Evolutionary conservation across 2,797 vertebrate species (phyloP), one percentile per base, ranked within the genome.

Genomic region (Macroramphosus scolopax): DNA sequence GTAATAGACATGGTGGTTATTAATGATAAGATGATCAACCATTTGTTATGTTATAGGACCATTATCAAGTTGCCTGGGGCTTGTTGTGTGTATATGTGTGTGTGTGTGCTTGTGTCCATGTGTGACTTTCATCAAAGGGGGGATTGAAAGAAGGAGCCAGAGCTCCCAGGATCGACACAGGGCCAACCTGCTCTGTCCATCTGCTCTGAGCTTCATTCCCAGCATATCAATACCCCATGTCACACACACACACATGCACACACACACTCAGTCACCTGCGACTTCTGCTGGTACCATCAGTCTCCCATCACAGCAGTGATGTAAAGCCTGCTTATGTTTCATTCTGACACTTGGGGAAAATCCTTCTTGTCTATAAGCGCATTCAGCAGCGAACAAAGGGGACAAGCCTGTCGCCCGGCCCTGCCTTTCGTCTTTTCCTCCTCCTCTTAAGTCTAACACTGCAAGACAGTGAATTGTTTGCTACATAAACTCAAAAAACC

Each of bases 181-280:
- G 82, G 73, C 84, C 87, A 85, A 75, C 59, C 80, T 82, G 81
- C 79, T 85, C 84, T 25, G 82, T 88, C 88, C 87, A 90, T 89
- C 88, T 91, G 88, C 77, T 80, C 79, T 11, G n/a, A 78, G 78
- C 78, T 64, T 73, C 75, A 75, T 77, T 87, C 78, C 75, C 82
- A 72, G 83, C 84, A 87, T 82, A 85, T 84, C 80, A 84, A 86
- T 75, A 78, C 65, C 57, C 56, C 66, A 49, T 28, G 47, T 51
- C 35, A 56, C 47, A 58, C 51, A 32, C 47, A 57, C 43, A 54
- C 56, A 44, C 43, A 46, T 40, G 42, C 26, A 41, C 17, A 33
- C 17, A 65, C 41, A 38, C 29, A 50, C 64, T 52, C 69, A 68
- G 67, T 79, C 80, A 77, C 77, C 78, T 81, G 78, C 53, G 29